Base-by-base conservation (phyloP, 2,797 vertebrate genomes). In the Anniella stebbinsi region DNA sequence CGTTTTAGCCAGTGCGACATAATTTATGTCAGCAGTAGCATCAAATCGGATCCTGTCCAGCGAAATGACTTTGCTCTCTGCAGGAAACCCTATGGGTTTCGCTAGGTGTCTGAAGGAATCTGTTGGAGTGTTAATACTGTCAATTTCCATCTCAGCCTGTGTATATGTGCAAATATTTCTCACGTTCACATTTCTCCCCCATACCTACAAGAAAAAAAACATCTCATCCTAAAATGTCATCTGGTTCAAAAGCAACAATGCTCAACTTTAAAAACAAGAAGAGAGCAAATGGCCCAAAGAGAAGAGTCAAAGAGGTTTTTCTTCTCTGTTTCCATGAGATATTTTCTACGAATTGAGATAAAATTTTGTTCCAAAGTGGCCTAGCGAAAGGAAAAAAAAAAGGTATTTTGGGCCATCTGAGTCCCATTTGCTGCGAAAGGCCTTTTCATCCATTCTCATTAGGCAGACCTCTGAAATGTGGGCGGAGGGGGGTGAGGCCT, bases 391-490 rank as follows among this genome's bases (percentile, higher is more conserved):
- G 5, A 41, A 17, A 23, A 23, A 33, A 92, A 94, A 91, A 91
- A 93, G 12, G 30, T 45, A 63, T 93, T 94, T 87, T 30, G 78
- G 84, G 87, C 88, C 94, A 90, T 92, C 96, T 94, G 91, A 90
- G 91, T 72, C 80, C 92, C 80, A 93, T 77, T 94, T 95, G 91
- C 87, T 4, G 13, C 70, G 80, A 90, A 45, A 88, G 80, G 91
- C 66, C 87, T 15, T 63, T 2, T 94, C 93, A 95, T 95, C 92
- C 41, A 84, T 96, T 93, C 89, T 96, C 93, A 94, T 96, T 94
- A 96, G 87, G 6, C 81, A 4, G 80, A 66, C 54, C 85, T 92
- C 66, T 77, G 86, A 80, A 45, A 0, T 0, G 92, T 90, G 92
- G 92, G 92, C 70, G 91, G 87, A 93, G 88, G 91, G 88, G 91